These are phyloP conservation scores for Ovis canadensis DNA, from an alignment of 2,113 vertebrate species.

Conservation along the genomic window DNA sequence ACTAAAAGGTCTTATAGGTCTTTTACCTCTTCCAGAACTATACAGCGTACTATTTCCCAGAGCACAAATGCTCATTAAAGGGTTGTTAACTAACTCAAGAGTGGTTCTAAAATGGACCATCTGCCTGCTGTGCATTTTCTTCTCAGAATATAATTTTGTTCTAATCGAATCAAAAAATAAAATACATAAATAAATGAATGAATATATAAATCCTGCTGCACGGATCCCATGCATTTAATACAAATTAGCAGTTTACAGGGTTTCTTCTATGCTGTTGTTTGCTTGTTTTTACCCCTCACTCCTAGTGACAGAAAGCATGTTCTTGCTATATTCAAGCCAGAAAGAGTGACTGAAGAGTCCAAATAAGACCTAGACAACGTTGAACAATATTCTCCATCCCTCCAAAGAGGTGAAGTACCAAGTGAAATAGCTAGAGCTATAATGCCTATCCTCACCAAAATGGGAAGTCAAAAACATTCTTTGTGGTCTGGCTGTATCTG, in stretches of 20 bases:
- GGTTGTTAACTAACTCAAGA: not conserved
- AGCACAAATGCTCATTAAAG: not conserved
- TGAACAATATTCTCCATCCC: not conserved
- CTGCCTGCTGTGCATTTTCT: not conserved
- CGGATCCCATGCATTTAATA: not conserved
- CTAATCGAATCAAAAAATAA: not conserved
- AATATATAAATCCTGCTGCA: not conserved
- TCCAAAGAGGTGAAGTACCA: not conserved
- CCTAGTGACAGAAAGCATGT: not conserved
- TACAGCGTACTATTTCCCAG: not conserved
- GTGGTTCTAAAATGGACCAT: not conserved
- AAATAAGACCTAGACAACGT: not conserved
- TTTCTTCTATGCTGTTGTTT: not conserved
- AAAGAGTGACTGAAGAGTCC: not conserved
- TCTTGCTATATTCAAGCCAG: constrained; percentile 22
- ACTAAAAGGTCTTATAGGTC: not conserved
- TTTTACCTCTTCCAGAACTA: not conserved
- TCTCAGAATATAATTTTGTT: constrained; percentile 11
- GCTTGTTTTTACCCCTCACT: not conserved
- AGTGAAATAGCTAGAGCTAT: not conserved
- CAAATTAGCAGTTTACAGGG: not conserved
- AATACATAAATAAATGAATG: not conserved
- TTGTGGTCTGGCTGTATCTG: not conserved
- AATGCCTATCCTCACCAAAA: not conserved
- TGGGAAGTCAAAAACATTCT: not conserved